Conservation (phyloP, 2,797 vertebrate species). For the Danio albolineatus region DNA sequence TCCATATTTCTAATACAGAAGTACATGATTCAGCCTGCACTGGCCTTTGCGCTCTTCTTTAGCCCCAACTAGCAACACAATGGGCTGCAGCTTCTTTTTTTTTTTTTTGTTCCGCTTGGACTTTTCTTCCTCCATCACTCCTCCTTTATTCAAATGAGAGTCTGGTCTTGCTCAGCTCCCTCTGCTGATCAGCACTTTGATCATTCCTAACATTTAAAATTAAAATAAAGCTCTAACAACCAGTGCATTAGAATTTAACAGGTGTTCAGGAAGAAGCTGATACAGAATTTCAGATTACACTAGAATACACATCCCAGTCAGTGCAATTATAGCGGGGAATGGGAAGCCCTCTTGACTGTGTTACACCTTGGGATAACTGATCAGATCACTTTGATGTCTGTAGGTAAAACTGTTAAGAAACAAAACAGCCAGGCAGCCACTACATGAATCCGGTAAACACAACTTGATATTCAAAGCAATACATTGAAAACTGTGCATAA, state of each 20-base stretch:
- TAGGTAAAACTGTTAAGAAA: constrained; percentile 75
- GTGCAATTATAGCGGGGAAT: constrained; percentile 78
- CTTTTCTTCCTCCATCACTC: constrained; percentile 48
- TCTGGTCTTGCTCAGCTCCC: constrained; percentile 64
- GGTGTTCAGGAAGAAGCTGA: constrained; percentile 77
- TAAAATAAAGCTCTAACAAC: constrained; percentile 81
- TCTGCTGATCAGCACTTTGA: constrained; percentile 76
- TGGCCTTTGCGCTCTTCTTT: constrained; percentile 30
- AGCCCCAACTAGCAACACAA: constrained; percentile 68
- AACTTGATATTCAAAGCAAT: constrained; percentile 75
- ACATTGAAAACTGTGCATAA: constrained; percentile 53
- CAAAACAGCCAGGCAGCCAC: constrained; percentile 74
- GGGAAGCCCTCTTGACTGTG: constrained; percentile 74
- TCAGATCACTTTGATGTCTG: constrained; percentile 81
- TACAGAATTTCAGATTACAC: constrained; percentile 80
- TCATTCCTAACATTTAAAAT: constrained; percentile 80
- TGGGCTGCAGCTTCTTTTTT: constrained; percentile 34
- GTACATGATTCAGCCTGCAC: not conserved
- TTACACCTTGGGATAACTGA: constrained; percentile 75
- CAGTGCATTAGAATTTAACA: constrained; percentile 80
- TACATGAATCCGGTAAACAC: constrained; percentile 80
- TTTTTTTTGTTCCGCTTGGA: constrained; percentile 40
- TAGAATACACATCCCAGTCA: constrained; percentile 72
- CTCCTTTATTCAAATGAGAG: constrained; percentile 79
- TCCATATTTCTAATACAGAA: not conserved